Conservation (phyloP, 2,797 vertebrate genomes). For the Sebastes hopkinsi region DNA sequence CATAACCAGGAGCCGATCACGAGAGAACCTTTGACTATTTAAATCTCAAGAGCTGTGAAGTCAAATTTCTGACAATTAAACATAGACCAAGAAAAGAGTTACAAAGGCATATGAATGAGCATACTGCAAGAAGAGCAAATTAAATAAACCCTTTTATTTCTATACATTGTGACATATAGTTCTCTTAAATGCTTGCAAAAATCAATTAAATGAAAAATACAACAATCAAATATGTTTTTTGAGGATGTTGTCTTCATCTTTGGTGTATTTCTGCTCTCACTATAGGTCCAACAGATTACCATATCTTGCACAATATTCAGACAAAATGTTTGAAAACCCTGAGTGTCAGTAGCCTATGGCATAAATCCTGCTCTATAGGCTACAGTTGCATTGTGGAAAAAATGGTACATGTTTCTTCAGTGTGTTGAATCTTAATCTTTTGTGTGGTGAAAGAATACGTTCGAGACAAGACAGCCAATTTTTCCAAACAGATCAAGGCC, state of each 20-base stretch:
- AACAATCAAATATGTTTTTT: background rate
- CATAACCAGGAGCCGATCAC: background rate
- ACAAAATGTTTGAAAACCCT: background rate
- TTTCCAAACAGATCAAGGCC: background rate
- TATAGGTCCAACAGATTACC: background rate
- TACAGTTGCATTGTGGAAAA: background rate
- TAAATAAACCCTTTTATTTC: background rate
- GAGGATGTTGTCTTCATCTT: background rate
- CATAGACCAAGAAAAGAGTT: background rate
- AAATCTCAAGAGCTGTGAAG: background rate
- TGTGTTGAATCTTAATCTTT: background rate
- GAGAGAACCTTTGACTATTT: constrained; percentile 4
- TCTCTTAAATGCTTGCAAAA: background rate
- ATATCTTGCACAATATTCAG: background rate
- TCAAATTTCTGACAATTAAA: constrained; percentile 5
- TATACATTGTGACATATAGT: too few relatives aligned
- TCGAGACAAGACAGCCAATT: background rate
- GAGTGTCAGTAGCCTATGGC: background rate
- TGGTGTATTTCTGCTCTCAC: background rate
- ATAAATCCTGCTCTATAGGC: background rate
- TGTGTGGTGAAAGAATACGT: background rate
- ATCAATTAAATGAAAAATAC: background rate
- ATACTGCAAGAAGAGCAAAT: background rate
- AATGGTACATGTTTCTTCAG: background rate
- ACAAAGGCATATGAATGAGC: background rate